phyloP scores from a whole-genome alignment of 2,888 invertebrate genomes.

The Stenolophus ochropezus region DNA sequence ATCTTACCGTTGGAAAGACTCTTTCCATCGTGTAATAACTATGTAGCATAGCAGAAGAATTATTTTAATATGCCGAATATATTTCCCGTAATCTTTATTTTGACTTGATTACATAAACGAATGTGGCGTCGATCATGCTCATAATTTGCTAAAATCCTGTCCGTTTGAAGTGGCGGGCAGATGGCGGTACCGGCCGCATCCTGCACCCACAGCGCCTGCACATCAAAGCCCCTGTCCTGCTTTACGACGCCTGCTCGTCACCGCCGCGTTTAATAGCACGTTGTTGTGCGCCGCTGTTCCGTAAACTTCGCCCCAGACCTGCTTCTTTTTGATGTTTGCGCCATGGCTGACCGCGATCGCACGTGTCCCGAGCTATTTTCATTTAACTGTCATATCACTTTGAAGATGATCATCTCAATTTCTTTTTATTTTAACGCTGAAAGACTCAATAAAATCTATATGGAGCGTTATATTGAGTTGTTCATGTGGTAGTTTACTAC shows the following conservation, averaged over 20 bases:
- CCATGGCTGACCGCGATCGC: conserved; percentile 36
- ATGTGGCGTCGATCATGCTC: not conserved
- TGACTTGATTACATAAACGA: not conserved
- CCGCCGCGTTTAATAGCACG: conserved; percentile 25
- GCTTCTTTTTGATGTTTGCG: conserved; percentile 36
- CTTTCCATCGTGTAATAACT: too few relatives aligned
- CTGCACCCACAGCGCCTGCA: conserved; percentile 1
- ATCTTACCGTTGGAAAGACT: too few relatives aligned
- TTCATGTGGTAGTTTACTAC: too few relatives aligned
- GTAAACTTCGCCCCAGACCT: not conserved
- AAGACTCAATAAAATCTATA: not conserved
- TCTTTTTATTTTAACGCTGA: not conserved
- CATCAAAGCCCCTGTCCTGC: conserved; percentile 30
- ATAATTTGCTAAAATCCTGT: conserved; percentile 25
- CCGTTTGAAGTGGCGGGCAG: conserved; percentile 39
- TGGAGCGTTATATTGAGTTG: too few relatives aligned
- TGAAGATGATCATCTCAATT: not conserved
- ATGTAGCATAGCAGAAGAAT: too few relatives aligned
- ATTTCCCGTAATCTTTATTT: not conserved
- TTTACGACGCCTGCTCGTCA: conserved; percentile 21
- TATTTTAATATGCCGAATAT: too few relatives aligned
- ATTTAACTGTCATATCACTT: conserved; percentile 12
- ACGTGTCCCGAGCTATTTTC: conserved; percentile 23
- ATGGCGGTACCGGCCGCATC: conserved; percentile 38
- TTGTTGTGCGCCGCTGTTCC: conserved; percentile 31